Percentiles rank a stretch among this genome's conserved stretches.
Conservation (phyloP, 2,888 invertebrate species). For the Acrobasis suavella region DNA sequence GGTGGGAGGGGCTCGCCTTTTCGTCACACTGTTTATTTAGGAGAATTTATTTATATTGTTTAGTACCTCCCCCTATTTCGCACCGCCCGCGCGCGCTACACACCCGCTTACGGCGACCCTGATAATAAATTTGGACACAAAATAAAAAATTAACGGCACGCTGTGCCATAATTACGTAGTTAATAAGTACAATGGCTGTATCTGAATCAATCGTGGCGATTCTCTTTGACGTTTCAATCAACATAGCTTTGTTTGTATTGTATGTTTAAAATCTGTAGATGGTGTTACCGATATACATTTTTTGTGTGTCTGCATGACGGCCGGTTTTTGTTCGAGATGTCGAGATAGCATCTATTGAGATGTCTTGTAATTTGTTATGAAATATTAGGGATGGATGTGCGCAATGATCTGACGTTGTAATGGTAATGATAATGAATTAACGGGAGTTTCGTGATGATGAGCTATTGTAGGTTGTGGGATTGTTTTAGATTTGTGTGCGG, state of each 20-base stretch:
- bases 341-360: slow-evolving; percentile 56
- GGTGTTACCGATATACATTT: slow-evolving; percentile 80
- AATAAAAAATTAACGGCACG: slow-evolving; percentile 74
- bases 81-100: too few species aligned
- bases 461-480: background rate
- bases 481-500: background rate
- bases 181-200: slow-evolving; percentile 75
- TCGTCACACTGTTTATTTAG: too few species aligned
- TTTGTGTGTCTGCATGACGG: slow-evolving; percentile 61
- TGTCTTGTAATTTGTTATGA: slow-evolving; percentile 68
- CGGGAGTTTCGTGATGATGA: slow-evolving; percentile 2
- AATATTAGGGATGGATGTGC: slow-evolving; percentile 47
- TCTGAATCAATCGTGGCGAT: slow-evolving; percentile 75
- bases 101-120: too few species aligned
- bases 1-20: too few species aligned
- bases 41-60: too few species aligned
- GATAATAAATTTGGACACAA: slow-evolving; percentile 73
- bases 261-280: slow-evolving; percentile 78
- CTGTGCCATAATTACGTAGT: slow-evolving; percentile 77
- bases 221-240: slow-evolving; percentile 81
- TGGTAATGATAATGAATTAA: slow-evolving; percentile 23
- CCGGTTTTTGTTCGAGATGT: slow-evolving; percentile 49
- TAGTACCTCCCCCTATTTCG: too few species aligned
- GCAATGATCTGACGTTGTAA: slow-evolving; percentile 19
- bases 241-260: slow-evolving; percentile 79